Evolutionary conservation across 2,797 vertebrate species (phyloP).

Genomic region (Falco cherrug): DNA sequence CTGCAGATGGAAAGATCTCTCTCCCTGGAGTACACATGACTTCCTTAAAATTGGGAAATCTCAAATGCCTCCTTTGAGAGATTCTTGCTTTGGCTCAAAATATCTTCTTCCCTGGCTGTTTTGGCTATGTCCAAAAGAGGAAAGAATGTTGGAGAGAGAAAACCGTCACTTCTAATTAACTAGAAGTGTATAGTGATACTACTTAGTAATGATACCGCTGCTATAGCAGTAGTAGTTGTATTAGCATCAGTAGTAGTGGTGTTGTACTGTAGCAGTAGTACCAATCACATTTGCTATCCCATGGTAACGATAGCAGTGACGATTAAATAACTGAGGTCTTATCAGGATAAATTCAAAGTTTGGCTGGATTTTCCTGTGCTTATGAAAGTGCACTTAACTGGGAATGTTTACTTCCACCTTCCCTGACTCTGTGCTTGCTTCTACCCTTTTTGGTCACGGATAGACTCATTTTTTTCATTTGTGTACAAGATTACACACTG

Average conservation of each 20-base stretch:
- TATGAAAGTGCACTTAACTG: not conserved
- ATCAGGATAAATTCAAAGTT: not conserved
- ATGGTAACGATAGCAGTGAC: not conserved
- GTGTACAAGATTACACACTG: not conserved
- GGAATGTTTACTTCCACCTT: not conserved
- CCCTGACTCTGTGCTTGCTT: not conserved
- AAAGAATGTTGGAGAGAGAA: not conserved
- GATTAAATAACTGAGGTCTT: not conserved
- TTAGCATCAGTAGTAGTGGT: not conserved
- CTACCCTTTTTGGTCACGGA: not conserved
- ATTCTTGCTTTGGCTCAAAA: not conserved
- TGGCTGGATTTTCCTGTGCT: not conserved
- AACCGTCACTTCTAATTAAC: not conserved
- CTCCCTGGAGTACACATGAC: not conserved
- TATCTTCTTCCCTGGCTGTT: not conserved
- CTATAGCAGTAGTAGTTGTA: not conserved
- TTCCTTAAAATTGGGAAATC: not conserved
- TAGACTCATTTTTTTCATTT: not conserved
- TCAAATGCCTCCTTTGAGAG: not conserved
- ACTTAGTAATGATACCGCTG: not conserved
- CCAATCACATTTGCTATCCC: not conserved
- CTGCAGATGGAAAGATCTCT: not conserved
- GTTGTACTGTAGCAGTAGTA: not conserved
- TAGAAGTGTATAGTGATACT: not conserved
- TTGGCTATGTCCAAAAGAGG: not conserved